Evolutionary conservation across 2,888 invertebrate genomes (phyloP), one percentile per base, ranked within the genome.

Genomic region (Lasioglossum zephyrum): DNA sequence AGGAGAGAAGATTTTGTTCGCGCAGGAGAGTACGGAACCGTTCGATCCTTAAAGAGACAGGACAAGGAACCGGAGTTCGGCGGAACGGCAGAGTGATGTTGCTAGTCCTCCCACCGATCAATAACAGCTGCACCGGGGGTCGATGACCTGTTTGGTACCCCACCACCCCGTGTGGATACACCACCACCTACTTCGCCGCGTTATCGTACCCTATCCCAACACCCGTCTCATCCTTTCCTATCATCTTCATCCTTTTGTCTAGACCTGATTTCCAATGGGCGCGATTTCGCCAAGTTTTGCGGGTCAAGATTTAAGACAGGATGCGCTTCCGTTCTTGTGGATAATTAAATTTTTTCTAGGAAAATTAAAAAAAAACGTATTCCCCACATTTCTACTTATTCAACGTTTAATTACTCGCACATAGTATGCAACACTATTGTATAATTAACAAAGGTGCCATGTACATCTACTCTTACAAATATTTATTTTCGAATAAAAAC

Each of bases 41-140:
- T 66, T 82, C 84, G 84, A 69, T 93, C 91, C 88, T 90, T 93
- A 11, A 57, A 89, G 90, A 78, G 91, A 89, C 90, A 92, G 91
- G 90, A 89, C 91, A 88, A 90, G 89, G 90, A 22, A 18, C 66
- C 88, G 89, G 90, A 88, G 80, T 81, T 86, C 78, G 89, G 70
- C 77, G 78, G 87, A 89, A 90, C 89, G 87, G 90, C 85, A 85
- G 89, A 92, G 92, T 90, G 90, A 92, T 92, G 93, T 93, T 93
- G 92, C 93, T 91, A 92, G 93, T 93, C 92, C 93, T 93, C 93
- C 92, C 92, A 84, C 84, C 94, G 94, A 94, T 94, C 94, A 95
- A 95, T 95, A 95, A 95, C 94, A 95, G 95, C 94, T 95, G 94
- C 94, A 93, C 89, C 93, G 80, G 91, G 87, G 94, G 94, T 94